These are phyloP conservation scores for Neoarius graeffei DNA, from an alignment of 2,113 vertebrate genomes.

Conservation along the genomic window DNA sequence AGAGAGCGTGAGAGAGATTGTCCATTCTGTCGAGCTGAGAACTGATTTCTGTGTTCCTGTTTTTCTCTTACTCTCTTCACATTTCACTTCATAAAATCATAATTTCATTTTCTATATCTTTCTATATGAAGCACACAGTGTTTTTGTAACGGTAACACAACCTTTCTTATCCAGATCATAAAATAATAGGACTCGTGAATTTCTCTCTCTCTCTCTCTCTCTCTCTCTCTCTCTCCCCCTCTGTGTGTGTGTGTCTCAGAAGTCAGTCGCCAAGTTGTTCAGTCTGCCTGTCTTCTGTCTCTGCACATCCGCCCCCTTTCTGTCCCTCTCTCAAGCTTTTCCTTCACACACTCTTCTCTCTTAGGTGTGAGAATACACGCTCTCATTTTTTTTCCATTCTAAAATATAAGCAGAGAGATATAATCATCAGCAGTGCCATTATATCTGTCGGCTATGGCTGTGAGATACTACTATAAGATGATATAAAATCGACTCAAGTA, in stretches of 20 bases:
- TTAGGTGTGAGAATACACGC: too few relatives aligned
- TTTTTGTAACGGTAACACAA: neutral
- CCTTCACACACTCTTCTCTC: neutral
- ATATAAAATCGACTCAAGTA: neutral
- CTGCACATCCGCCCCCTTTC: slow-evolving; percentile 20
- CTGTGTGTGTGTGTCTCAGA: neutral
- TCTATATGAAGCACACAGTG: neutral
- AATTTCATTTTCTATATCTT: slow-evolving; percentile 17
- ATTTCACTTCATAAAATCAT: neutral
- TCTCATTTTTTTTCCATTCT: neutral
- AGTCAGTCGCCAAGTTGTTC: slow-evolving; percentile 35
- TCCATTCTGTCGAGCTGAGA: slow-evolving; percentile 1
- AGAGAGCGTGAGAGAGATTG: neutral
- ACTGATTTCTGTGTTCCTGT: slow-evolving; percentile 4
- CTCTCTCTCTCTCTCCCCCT: too few relatives aligned
- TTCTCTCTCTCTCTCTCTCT: too few relatives aligned
- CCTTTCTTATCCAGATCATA: slow-evolving; percentile 12
- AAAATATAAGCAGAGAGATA: neutral
- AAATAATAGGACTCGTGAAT: slow-evolving; percentile 6
- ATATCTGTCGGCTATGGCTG: neutral
- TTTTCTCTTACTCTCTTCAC: slow-evolving; percentile 11
- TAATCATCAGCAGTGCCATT: neutral
- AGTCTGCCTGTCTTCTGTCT: slow-evolving; percentile 43
- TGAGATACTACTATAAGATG: neutral
- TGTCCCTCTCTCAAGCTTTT: neutral